These are phyloP conservation scores for Glyphotaelius pellucidus DNA, from an alignment of 2,888 invertebrate species.

Conservation along the genomic window DNA sequence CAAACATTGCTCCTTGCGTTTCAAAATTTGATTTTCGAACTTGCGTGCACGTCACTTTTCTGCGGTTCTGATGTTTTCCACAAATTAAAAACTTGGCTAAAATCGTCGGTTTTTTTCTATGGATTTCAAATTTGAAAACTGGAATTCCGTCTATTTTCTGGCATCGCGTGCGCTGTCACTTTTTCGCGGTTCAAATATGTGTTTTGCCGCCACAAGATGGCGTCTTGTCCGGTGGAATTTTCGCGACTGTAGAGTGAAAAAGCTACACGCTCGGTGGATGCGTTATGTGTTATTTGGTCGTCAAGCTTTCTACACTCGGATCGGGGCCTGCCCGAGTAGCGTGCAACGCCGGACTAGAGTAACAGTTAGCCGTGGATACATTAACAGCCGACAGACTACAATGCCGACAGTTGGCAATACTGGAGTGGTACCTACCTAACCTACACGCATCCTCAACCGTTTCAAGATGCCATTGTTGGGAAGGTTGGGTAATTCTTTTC, in stretches of 20 bases:
- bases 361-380: background rate
- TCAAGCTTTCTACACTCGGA: slow-evolving; percentile 55
- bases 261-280: slow-evolving; percentile 1
- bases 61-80: no score
- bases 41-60: background rate
- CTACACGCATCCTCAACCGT: slow-evolving; percentile 8
- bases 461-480: slow-evolving; percentile 5
- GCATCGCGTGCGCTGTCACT: slow-evolving; percentile 27
- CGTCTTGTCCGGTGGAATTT: slow-evolving; percentile 16
- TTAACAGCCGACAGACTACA: background rate
- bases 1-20: background rate
- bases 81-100: background rate
- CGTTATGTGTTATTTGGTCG: slow-evolving; percentile 45
- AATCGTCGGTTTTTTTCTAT: background rate
- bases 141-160: background rate
- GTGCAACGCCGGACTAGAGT: background rate
- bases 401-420: background rate
- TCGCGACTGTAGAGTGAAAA: slow-evolving; percentile 34
- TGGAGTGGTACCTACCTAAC: background rate
- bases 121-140: slow-evolving; percentile 9
- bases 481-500: background rate
- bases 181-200: background rate
- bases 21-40: background rate
- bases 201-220: slow-evolving; percentile 20
- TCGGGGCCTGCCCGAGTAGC: slow-evolving; percentile 26